Percentiles rank a stretch among this genome's conserved stretches.
phyloP scores from a whole-genome alignment of 1,140 invertebrate genomes.

The Paraescarpia echinospica region DNA sequence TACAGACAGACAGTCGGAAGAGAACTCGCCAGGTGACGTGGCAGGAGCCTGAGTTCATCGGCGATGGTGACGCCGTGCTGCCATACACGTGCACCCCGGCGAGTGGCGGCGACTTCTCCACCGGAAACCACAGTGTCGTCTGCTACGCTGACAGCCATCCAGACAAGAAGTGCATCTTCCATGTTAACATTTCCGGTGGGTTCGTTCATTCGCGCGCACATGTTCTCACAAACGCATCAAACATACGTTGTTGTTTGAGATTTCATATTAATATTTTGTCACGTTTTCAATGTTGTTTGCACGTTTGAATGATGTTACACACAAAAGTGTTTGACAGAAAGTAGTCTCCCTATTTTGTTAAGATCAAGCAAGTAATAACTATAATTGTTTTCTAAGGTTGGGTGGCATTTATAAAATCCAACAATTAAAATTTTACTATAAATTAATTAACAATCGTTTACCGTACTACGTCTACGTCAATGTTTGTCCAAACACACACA shows the following conservation, averaged over 20 bases:
- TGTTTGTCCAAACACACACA: too few relatives aligned
- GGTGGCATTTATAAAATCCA: too few relatives aligned
- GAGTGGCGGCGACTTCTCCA: background rate
- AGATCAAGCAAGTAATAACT: background rate
- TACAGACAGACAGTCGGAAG: slow-evolving; percentile 6
- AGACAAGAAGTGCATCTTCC: background rate
- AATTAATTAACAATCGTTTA: too few relatives aligned
- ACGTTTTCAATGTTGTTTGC: background rate
- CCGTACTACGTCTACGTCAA: too few relatives aligned
- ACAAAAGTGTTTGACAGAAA: background rate
- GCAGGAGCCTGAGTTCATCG: slow-evolving; percentile 17
- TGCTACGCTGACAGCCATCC: slow-evolving; percentile 12
- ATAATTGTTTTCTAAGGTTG: too few relatives aligned
- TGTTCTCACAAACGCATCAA: background rate
- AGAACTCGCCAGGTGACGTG: background rate
- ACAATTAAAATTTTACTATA: too few relatives aligned
- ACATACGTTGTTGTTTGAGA: too few relatives aligned
- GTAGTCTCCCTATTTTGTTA: background rate
- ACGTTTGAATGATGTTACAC: background rate
- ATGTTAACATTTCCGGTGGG: background rate
- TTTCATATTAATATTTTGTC: too few relatives aligned
- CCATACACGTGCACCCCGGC: slow-evolving; percentile 12
- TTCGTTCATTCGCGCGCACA: background rate
- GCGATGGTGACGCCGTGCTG: background rate
- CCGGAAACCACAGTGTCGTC: background rate